A percentile compares a stretch with the other conserved stretches of the same genome.
Evolutionary conservation across 2,113 vertebrate genomes (phyloP).

Genomic region (Myiagra hebetior): DNA sequence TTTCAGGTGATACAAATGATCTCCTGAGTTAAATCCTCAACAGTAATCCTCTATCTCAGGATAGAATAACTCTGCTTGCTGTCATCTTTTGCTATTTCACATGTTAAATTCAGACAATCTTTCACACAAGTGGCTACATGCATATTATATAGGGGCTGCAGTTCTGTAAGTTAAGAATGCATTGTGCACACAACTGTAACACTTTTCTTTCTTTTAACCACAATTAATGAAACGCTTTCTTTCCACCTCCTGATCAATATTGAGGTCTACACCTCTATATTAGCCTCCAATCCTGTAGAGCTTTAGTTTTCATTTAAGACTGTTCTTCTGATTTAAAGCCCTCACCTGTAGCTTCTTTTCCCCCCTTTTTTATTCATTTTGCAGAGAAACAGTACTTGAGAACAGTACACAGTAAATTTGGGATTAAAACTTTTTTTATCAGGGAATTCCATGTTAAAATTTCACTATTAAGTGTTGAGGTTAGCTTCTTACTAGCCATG

Average conservation of each 20-base stretch:
- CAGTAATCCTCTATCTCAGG: not conserved
- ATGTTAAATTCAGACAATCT: not conserved
- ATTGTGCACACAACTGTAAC: not conserved
- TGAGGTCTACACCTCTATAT: not conserved
- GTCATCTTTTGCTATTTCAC: not conserved
- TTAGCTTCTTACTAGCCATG: conserved; percentile 25
- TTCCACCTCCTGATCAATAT: not conserved
- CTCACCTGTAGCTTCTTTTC: not conserved
- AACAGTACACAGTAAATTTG: not conserved
- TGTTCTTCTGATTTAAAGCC: not conserved
- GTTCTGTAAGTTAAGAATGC: not conserved
- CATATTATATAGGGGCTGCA: not conserved
- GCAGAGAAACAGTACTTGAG: not conserved
- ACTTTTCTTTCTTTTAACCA: not conserved
- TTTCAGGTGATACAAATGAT: not conserved
- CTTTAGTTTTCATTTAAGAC: not conserved
- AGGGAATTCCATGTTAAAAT: conserved; percentile 21
- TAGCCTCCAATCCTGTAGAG: not conserved
- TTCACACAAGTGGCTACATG: not conserved
- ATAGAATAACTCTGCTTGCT: not conserved
- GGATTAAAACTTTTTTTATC: not conserved
- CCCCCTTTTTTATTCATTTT: conserved; percentile 15
- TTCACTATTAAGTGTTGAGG: not conserved
- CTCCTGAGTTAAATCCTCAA: not conserved
- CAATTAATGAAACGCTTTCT: not conserved